Evolutionary conservation across 1,140 invertebrate genomes (phyloP), one percentile per base, ranked within the genome.

Genomic region (Anastrepha ludens): DNA sequence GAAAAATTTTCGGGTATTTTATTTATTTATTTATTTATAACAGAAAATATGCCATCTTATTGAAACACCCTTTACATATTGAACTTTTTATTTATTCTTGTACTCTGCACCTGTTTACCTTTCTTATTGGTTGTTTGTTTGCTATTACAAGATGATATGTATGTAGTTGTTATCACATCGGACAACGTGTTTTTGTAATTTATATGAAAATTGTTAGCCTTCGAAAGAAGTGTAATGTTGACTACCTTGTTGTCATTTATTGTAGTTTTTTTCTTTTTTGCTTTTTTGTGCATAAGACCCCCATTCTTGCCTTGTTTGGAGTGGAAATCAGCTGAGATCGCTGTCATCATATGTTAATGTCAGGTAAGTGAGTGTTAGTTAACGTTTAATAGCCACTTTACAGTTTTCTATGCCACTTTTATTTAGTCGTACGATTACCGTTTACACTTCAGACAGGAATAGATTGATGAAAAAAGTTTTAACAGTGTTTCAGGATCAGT

Each of bases 331-430:
- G 29, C 64, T 39, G 64, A 65, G 44, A 74, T n/a, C 60, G 8
- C 41, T 47, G 41, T 47, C 67, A 74, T 74, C 67, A 74, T 47
- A 74, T 74, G 67, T 62, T 62, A 62, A 62, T 62, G 60, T 62
- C 60, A 62, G 60, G 4, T 62, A 62, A 62, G 17, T 62, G 60
- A 62, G 60, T 62, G 60, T 74, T 74, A 17, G 67, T 67, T 67
- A 67, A 67, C 29, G 15, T 62, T 62, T 62, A 62, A 62, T 62
- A 62, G 60, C 60, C 60, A 62, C 13, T 47, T 74, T 74, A n/a
- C 67, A 44, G 41, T 47, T 74, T 15, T 74, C 39, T 17, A 17
- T 74, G 41, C 11, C 41, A 62, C 60, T 11, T 62, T 62, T n/a
- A 17, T 62, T 17, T n/a, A 62, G 13, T n/a, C 17, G 11, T 62